phyloP scores from a whole-genome alignment of 2,797 vertebrate genomes.

The Acridotheres tristis region DNA sequence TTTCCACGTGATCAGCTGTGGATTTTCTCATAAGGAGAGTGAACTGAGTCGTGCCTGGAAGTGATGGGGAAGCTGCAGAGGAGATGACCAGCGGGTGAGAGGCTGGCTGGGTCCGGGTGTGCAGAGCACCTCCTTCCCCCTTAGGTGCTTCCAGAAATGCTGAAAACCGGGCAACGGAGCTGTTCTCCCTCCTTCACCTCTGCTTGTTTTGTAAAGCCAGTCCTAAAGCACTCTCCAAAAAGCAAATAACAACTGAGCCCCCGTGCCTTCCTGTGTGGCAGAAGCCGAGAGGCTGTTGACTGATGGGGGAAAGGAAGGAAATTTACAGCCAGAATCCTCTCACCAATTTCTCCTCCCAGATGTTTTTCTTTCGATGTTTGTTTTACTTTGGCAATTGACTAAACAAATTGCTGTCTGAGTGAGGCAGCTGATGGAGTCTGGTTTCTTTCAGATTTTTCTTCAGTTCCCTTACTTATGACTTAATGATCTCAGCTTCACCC shows the following conservation, averaged over 20 bases:
- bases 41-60: background rate
- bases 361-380: constrained; percentile 18
- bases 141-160: background rate
- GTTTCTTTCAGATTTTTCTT: constrained; percentile 30
- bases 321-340: background rate
- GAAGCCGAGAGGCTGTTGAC: background rate
- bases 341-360: background rate
- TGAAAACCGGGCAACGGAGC: background rate
- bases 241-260: background rate
- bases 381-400: constrained; percentile 36
- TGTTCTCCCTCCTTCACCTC: background rate
- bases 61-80: background rate
- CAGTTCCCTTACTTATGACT: background rate
- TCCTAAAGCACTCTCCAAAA: background rate
- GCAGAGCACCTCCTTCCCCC: background rate
- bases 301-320: background rate
- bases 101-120: background rate
- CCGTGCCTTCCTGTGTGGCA: background rate
- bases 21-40: background rate
- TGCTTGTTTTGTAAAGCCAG: background rate
- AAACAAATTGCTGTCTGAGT: constrained; percentile 3
- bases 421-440: background rate
- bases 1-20: background rate
- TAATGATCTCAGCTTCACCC: background rate
- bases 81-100: fast-evolving